A percentile compares a stretch with the other conserved stretches of the same genome.
These are phyloP conservation scores for Apotomis betuletana DNA, from an alignment of 2,888 invertebrate genomes.

Conservation along the genomic window DNA sequence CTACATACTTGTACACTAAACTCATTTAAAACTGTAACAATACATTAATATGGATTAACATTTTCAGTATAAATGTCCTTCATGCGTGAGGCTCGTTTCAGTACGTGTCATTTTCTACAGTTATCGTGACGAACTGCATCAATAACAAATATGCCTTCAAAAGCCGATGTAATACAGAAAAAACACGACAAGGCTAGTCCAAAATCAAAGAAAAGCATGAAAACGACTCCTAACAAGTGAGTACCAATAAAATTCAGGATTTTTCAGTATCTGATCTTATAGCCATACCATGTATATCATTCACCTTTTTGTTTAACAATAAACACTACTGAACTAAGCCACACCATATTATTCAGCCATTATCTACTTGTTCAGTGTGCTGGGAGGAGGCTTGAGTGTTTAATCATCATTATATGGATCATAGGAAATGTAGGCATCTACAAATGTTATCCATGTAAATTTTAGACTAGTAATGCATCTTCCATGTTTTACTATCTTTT, in stretches of 20 bases:
- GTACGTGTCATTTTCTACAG: neutral
- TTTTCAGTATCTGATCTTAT: neutral
- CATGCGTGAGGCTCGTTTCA: neutral
- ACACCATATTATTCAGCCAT: too few relatives aligned
- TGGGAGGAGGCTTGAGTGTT: too few relatives aligned
- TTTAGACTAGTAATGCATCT: too few relatives aligned
- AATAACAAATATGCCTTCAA: conserved; percentile 23
- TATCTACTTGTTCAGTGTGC: too few relatives aligned
- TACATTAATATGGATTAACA: too few relatives aligned
- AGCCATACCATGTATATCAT: too few relatives aligned
- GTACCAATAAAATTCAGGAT: neutral
- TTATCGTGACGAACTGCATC: neutral
- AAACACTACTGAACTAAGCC: neutral
- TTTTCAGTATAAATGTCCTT: neutral
- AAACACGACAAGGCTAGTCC: conserved; percentile 18
- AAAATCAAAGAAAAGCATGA: conserved; percentile 22
- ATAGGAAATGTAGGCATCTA: too few relatives aligned
- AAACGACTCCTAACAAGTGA: conserved; percentile 29
- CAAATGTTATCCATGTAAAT: too few relatives aligned
- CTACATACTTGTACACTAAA: neutral
- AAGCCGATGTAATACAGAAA: conserved; percentile 5
- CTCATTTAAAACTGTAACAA: too few relatives aligned
- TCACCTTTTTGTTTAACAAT: neutral
- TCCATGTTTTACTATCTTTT: too few relatives aligned
- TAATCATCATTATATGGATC: too few relatives aligned